Evolutionary conservation across 2,797 vertebrate genomes (phyloP).

Genomic region (Sphaeramia orbicularis): DNA sequence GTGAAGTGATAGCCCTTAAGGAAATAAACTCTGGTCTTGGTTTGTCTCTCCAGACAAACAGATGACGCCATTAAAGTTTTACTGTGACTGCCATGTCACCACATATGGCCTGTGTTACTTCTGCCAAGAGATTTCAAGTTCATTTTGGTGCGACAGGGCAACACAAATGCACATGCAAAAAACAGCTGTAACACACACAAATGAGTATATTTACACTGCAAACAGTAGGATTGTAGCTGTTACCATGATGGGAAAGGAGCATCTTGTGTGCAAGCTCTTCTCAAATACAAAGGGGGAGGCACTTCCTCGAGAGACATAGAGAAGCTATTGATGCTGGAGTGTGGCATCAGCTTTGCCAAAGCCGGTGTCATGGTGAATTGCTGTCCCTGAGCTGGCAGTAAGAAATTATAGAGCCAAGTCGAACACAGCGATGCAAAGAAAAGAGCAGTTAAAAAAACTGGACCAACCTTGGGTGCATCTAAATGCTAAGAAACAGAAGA

Average conservation of each 20-base stretch:
- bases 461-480: conserved; percentile 57
- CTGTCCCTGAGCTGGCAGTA: conserved; percentile 60
- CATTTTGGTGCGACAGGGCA: conserved; percentile 1
- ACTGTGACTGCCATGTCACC: conserved; percentile 21
- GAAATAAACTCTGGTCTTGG: no score
- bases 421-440: conserved; percentile 44
- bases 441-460: conserved; percentile 40
- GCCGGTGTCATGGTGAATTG: conserved; percentile 74
- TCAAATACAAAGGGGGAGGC: conserved; percentile 28
- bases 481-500: conserved; percentile 54
- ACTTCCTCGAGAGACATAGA: conserved; percentile 68
- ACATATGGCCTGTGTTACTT: conserved; percentile 17
- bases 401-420: conserved; percentile 55
- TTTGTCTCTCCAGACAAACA: conserved; percentile 22
- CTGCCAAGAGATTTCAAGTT: conserved; percentile 13
- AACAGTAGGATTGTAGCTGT: conserved; percentile 39
- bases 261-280: conserved; percentile 19
- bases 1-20: not conserved
- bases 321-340: conserved; percentile 77
- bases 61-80: conserved; percentile 49
- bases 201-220: conserved; percentile 12
- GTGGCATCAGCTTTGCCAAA: conserved; percentile 71
- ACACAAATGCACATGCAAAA: not conserved
- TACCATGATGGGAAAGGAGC: conserved; percentile 20
- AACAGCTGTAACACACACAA: conserved; percentile 12